These are phyloP conservation scores for Metaphire vulgaris DNA, from an alignment of 1,140 invertebrate genomes.

Conservation along the genomic window DNA sequence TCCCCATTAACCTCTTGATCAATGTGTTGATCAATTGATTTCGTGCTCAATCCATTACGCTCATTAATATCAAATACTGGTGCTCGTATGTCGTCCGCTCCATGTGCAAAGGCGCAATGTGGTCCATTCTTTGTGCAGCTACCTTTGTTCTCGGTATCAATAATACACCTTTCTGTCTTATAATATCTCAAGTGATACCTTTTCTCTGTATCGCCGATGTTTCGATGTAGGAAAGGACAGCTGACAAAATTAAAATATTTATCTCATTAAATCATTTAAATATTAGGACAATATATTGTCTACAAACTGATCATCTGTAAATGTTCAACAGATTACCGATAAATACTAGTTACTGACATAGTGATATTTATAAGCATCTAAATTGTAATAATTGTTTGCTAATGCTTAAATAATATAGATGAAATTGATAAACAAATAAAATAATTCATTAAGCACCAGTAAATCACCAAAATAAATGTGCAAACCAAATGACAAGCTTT, in stretches of 20 bases:
- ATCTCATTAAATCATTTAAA: too few species aligned
- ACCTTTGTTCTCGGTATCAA: slow-evolving; percentile 89
- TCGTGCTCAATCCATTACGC: slow-evolving; percentile 1
- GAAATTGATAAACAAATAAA: not conserved
- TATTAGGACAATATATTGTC: too few species aligned
- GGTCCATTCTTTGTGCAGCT: slow-evolving; percentile 88
- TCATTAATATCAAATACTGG: slow-evolving; percentile 90
- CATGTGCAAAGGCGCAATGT: slow-evolving; percentile 91
- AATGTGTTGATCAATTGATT: not conserved
- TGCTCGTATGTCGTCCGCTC: slow-evolving; percentile 83
- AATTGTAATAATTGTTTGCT: not conserved
- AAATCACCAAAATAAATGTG: too few species aligned
- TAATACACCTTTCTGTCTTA: slow-evolving; percentile 97
- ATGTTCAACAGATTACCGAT: not conserved
- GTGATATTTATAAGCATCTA: not conserved
- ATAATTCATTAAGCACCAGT: too few species aligned
- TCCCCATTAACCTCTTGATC: not conserved
- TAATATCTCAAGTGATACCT: slow-evolving; percentile 96
- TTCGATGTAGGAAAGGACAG: slow-evolving; percentile 89
- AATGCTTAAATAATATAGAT: not conserved
- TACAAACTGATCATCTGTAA: too few species aligned
- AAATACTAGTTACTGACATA: not conserved
- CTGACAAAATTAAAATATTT: slow-evolving; percentile 57
- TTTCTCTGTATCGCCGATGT: slow-evolving; percentile 92
- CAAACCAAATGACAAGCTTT: too few species aligned